These are phyloP conservation scores for Tyrophagus putrescentiae DNA, from an alignment of 1,140 invertebrate species.

Conservation along the genomic window DNA sequence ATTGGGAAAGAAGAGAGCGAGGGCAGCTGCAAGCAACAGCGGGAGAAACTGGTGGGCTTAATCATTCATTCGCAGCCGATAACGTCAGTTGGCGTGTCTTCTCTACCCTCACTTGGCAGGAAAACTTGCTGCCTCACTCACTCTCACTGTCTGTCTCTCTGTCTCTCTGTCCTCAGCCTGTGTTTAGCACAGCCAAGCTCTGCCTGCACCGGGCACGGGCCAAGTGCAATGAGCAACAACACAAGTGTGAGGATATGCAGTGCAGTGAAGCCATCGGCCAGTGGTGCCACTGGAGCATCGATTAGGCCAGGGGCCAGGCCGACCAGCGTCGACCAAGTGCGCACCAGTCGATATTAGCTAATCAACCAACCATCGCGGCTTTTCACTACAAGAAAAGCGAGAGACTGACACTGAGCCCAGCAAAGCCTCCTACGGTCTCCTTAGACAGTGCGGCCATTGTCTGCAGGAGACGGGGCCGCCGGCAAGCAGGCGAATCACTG, in stretches of 20 bases:
- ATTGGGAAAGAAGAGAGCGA: background rate
- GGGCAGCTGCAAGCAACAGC: background rate
- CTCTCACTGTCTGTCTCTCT: too few species aligned
- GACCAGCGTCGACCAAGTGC: background rate
- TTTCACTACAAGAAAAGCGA: background rate
- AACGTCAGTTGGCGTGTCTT: constrained; percentile 13
- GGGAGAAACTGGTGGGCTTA: constrained; percentile 1
- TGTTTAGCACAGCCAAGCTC: too few species aligned
- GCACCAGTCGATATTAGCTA: constrained; percentile 9
- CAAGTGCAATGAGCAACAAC: too few species aligned
- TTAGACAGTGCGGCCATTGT: too few species aligned
- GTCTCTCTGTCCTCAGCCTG: background rate
- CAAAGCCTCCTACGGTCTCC: too few species aligned
- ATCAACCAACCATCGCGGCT: constrained; percentile 7
- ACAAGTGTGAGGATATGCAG: too few species aligned
- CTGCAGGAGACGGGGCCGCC: too few species aligned
- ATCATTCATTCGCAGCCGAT: constrained; percentile 12
- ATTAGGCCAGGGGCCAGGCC: background rate
- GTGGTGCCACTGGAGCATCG: background rate
- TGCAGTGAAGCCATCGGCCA: too few species aligned
- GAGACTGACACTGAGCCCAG: background rate
- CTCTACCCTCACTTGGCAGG: too few species aligned
- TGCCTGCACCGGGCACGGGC: constrained; percentile 1
- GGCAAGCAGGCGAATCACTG: too few species aligned
- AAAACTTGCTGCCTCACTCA: too few species aligned